Evolutionary conservation across 2,797 vertebrate species (phyloP).

Genomic region (Cryptoblepharus egeriae): DNA sequence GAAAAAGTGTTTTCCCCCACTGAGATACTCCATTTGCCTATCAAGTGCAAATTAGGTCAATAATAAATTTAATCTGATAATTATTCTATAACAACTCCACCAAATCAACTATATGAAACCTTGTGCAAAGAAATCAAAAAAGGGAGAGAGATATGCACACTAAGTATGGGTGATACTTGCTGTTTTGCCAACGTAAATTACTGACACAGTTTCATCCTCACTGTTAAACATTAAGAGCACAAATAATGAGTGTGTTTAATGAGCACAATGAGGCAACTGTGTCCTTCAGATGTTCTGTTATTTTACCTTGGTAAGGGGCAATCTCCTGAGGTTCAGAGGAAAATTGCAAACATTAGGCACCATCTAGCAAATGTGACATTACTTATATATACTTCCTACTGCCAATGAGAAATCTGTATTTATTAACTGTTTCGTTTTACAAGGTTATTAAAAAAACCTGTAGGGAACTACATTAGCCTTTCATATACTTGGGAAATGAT

Average conservation of each 20-base stretch:
- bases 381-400: constrained; percentile 14
- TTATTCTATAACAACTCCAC: constrained; percentile 25
- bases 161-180: constrained; percentile 29
- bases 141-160: not conserved
- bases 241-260: constrained; percentile 52
- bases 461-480: constrained; percentile 38
- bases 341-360: constrained; percentile 38
- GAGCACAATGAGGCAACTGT: constrained; percentile 56
- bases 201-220: constrained; percentile 52
- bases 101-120: constrained; percentile 39
- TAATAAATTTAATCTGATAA: constrained; percentile 43
- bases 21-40: constrained; percentile 73
- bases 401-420: constrained; percentile 38
- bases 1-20: constrained; percentile 52
- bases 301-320: constrained; percentile 54
- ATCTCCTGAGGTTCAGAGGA: constrained; percentile 26
- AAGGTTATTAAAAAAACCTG: constrained; percentile 44
- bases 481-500: constrained; percentile 46
- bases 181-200: constrained; percentile 55
- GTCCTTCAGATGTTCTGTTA: constrained; percentile 41
- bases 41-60: constrained; percentile 80
- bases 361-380: constrained; percentile 25
- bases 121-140: constrained; percentile 15
- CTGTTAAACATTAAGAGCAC: constrained; percentile 58
- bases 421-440: constrained; percentile 55